Base-by-base conservation (phyloP, 2,888 invertebrate species). In the Mesorhabditis belari region DNA sequence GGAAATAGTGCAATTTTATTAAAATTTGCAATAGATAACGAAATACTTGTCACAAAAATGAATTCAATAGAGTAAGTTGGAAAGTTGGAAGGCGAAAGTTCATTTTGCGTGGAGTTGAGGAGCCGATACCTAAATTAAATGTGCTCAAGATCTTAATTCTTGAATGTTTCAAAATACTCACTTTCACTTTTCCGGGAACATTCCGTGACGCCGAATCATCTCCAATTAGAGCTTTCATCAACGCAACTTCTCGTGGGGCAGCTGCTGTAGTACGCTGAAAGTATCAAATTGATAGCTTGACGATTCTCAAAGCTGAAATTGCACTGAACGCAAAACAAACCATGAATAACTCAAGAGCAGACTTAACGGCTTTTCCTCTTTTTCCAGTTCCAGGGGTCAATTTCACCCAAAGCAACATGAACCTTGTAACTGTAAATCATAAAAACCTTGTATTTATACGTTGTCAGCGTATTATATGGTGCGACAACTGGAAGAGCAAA, bases 401-500 rank as follows among this genome's bases (percentile, higher is more conserved):
- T 81, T 96, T 96, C 2, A 95, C 90, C 66, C 67, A 52, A 50
- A 63, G 62, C 49, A 35, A 35, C 6, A 35, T 35, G 17, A 35
- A 35, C 19, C 5, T 17, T 5, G 9, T 35, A 35, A 35, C 12
- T 9, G 1, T 9, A 9, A 35, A 35, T 35, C n/a, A 9, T 1
- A 35, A 9, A n/a, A 26, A 71, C 71, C 84, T 93, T 93, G 82
- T 87, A 94, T 81, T 92, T 93, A 65, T 65, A 74, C 35, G 60
- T 67, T 19, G 59, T 58, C 21, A 74, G 60, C 1, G 69, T 65
- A 67, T 73, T 55, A 83, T 98, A 98, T 0, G 98, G 98, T 57
- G 93, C 98, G 53, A 94, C 88, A 0, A 96, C 90, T 0, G 96
- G 93, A 44, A 99, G 88, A 0, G 92, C 91, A 85, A 90, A 98